Evolutionary conservation across 2,888 invertebrate species (phyloP).

Genomic region (Eupithecia abbreviata): DNA sequence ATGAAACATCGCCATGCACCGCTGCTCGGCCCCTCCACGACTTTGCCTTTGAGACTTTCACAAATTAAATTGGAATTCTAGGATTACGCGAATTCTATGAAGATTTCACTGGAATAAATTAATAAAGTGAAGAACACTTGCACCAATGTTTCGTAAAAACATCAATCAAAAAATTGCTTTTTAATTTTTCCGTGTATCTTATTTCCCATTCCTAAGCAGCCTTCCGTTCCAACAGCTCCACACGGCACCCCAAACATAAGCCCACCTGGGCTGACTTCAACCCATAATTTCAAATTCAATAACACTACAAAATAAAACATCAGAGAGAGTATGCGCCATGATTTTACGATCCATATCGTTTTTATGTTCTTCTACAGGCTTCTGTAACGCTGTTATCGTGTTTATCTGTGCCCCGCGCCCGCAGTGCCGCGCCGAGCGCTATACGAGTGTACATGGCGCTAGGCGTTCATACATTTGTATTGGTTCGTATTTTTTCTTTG

Average conservation of each 20-base stretch:
- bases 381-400: constrained; percentile 55
- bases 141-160: not conserved
- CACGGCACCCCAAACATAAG: not conserved
- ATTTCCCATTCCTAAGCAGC: not conserved
- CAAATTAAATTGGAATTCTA: constrained; percentile 69
- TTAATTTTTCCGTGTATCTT: not conserved
- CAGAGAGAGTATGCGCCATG: constrained; percentile 48
- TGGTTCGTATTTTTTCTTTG: not conserved
- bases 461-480: not conserved
- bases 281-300: constrained; percentile 47
- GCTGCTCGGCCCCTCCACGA: constrained; percentile 62
- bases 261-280: constrained; percentile 12
- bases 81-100: constrained; percentile 56
- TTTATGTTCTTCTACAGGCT: constrained; percentile 53
- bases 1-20: constrained; percentile 62
- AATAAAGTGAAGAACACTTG: not conserved
- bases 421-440: not conserved
- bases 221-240: not conserved
- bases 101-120: constrained; percentile 15
- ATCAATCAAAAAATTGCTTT: not conserved
- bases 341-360: constrained; percentile 63
- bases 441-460: no score
- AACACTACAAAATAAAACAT: constrained; percentile 50
- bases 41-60: constrained; percentile 67
- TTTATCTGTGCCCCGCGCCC: constrained; percentile 58